phyloP scores from a whole-genome alignment of 2,888 invertebrate genomes.

The Oscheius sp. region DNA sequence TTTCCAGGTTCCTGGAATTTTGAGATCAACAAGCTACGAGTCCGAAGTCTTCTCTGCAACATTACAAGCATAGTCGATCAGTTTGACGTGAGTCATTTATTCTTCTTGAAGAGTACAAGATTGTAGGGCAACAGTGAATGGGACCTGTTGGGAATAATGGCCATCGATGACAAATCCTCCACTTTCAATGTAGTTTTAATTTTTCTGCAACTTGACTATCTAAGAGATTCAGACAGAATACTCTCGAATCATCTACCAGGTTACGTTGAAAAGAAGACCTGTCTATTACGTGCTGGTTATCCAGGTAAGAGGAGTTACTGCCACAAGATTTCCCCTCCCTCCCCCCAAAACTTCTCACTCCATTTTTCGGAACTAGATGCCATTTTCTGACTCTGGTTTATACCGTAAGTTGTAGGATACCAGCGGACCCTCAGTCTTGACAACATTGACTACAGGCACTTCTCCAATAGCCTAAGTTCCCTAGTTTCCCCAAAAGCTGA shows the following conservation, averaged over 20 bases:
- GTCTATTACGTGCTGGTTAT: slow-evolving; percentile 43
- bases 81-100: slow-evolving; percentile 37
- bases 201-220: not conserved
- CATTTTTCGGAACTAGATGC: too few relatives aligned
- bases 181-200: slow-evolving; percentile 10
- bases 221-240: slow-evolving; percentile 17
- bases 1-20: slow-evolving; percentile 54
- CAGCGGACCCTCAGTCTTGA: too few relatives aligned
- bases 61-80: slow-evolving; percentile 37
- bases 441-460: too few relatives aligned
- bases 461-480: too few relatives aligned
- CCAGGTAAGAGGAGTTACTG: slow-evolving; percentile 10
- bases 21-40: slow-evolving; percentile 40
- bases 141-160: slow-evolving; percentile 47
- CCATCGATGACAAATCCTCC: not conserved
- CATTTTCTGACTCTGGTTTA: too few relatives aligned
- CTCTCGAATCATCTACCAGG: slow-evolving; percentile 26
- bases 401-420: too few relatives aligned
- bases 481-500: too few relatives aligned
- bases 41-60: slow-evolving; percentile 33
- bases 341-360: too few relatives aligned
- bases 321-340: too few relatives aligned
- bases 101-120: not conserved
- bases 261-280: slow-evolving; percentile 32
- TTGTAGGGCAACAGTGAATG: slow-evolving; percentile 61